Percentiles rank a stretch among this genome's conserved stretches.
Conservation (phyloP, 2,113 vertebrate genomes). For the Promerops cafer region DNA sequence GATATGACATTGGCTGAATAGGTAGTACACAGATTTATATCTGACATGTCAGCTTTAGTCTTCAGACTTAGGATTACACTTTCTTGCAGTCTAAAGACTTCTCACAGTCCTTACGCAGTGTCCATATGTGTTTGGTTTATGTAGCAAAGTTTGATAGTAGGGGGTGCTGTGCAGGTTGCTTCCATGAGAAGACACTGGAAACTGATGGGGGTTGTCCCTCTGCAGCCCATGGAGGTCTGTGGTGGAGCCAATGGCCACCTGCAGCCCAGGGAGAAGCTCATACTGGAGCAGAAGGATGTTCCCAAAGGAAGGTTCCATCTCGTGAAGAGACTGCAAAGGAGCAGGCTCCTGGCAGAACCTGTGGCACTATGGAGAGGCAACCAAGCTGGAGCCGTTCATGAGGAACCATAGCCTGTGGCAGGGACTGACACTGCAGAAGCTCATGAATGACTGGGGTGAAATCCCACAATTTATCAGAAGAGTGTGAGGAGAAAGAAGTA, state of each 20-base stretch:
- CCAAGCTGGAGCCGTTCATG: accelerated
- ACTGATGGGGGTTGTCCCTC: background rate
- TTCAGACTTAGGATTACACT: background rate
- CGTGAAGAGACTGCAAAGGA: background rate
- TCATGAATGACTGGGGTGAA: accelerated
- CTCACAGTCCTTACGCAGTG: accelerated
- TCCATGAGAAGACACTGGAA: background rate
- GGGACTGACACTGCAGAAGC: background rate
- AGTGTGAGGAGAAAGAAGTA: background rate
- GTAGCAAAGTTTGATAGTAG: background rate
- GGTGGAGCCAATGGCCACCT: accelerated
- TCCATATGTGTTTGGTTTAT: background rate
- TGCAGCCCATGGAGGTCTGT: background rate
- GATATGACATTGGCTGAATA: background rate
- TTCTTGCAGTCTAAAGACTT: background rate
- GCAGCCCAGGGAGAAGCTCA: background rate
- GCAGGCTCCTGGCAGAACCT: background rate
- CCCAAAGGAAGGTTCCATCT: background rate
- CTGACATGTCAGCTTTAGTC: background rate
- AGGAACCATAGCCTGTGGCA: background rate
- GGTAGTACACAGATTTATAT: background rate
- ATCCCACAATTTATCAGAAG: no score
- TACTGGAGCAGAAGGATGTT: background rate
- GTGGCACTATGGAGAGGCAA: no score
- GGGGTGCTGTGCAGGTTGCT: accelerated